Evolutionary conservation across 2,888 invertebrate genomes (phyloP), one percentile per base, ranked within the genome.

Genomic region (Nymphalis c-album): DNA sequence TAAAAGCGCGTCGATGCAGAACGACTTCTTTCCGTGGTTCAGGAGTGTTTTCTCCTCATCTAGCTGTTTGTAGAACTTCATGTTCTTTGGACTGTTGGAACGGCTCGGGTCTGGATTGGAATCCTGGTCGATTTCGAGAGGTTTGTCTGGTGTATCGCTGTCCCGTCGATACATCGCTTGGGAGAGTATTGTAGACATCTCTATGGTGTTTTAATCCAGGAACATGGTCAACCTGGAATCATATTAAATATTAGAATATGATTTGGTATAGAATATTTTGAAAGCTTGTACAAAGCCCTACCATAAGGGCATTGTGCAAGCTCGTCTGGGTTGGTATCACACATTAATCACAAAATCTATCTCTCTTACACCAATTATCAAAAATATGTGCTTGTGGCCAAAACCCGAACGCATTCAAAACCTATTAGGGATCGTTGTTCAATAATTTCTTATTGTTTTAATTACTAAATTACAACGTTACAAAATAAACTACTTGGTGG

Each of bases 1-100:
- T 3, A 98, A 86, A 3, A 98, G 86, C 0, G 98, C 97, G 80
- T 98, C 98, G 74, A 98, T 98, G 81, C 98, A 97, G 81, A 98
- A 98, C 0, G 97, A 97, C 63, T 96, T 96, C 74, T 95, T 95
- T 0, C 75, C 78, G 51, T 85, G 86, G 60, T 82, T 86, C 0
- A 92, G 35, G 0, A 88, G 83, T 0, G 93, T 92, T 71, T 90
- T 91, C 0, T 91, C 89, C 40, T 90, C 90, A 40, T 80, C 78
- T 6, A 74, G 69, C 59, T 75, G 76, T 58, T 78, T 81, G 75
- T 86, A 91, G 72, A 80, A 91, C 63, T 90, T 88, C 82, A 87
- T 85, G 79, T 86, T 88, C 69, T 86, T 88, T 0, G 91, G 91
- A 58, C 88, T 91, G 79, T 78, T 88, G 0, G 92, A 91, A 0